A percentile compares a stretch with the other conserved stretches of the same genome.
These are phyloP conservation scores for Nymphalis io DNA, from an alignment of 1,140 invertebrate genomes.

Conservation along the genomic window DNA sequence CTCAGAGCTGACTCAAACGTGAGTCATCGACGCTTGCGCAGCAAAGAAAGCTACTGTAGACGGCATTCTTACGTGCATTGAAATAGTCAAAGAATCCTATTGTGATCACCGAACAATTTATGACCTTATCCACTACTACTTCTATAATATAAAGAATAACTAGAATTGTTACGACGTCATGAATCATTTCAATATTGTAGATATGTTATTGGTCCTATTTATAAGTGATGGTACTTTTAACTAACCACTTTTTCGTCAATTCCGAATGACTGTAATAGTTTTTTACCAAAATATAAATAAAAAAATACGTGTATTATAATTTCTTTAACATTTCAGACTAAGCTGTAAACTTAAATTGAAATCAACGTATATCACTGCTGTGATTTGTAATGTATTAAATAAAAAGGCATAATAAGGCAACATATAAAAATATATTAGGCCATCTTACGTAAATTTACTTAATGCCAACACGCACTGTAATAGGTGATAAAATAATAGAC, in stretches of 20 bases:
- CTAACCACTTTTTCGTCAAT: no score
- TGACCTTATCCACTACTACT: conserved; percentile 58
- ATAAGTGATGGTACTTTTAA: no score
- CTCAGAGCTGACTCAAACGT: conserved; percentile 48
- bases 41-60: conserved; percentile 53
- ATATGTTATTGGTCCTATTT: background rate
- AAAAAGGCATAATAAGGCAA: background rate
- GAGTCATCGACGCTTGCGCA: conserved; percentile 46
- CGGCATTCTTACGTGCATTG: conserved; percentile 48
- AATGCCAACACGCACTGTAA: conserved; percentile 26
- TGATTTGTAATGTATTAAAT: background rate
- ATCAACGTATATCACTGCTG: background rate
- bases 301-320: no score
- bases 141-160: conserved; percentile 45
- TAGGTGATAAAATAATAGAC: conserved; percentile 51
- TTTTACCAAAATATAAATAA: no score
- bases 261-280: no score
- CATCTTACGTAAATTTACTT: conserved; percentile 1
- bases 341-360: no score
- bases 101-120: conserved; percentile 68
- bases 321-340: no score
- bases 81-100: conserved; percentile 67
- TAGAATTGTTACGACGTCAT: conserved; percentile 39
- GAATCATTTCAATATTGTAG: conserved; percentile 33
- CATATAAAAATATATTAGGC: background rate